Percentiles rank a stretch among this genome's conserved stretches.
Conservation (phyloP, 2,113 vertebrate genomes). For the Oophaga pumilio region DNA sequence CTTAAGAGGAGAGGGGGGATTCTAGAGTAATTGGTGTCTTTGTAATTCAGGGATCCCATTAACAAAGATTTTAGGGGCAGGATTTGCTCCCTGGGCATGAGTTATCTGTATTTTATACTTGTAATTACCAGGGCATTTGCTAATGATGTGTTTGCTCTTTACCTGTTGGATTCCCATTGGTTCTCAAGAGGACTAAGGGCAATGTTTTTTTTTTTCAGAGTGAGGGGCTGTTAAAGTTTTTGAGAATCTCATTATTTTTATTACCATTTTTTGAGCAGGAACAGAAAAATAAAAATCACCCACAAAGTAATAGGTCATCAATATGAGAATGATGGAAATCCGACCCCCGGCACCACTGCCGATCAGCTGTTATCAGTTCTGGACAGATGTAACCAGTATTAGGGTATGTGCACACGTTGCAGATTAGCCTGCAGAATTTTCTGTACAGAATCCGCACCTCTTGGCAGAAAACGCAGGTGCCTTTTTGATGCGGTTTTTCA, state of each 20-base stretch:
- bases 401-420: no score
- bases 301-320: no score
- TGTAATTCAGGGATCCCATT: conserved; percentile 1
- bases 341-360: no score
- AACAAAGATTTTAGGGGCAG: not conserved
- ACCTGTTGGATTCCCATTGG: not conserved
- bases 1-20: no score
- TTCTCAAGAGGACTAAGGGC: not conserved
- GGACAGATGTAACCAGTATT: no score
- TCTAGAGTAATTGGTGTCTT: not conserved
- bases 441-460: no score
- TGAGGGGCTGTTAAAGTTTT: not conserved
- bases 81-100: not conserved
- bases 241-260: not conserved
- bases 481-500: no score
- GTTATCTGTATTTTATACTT: not conserved
- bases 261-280: not conserved
- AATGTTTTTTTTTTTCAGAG: not conserved
- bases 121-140: not conserved
- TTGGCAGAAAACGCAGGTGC: no score
- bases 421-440: no score
- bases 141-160: not conserved
- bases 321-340: no score
- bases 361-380: no score
- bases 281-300: no score